Conservation (phyloP, 2,888 invertebrate species). For the Proisotoma minuta region DNA sequence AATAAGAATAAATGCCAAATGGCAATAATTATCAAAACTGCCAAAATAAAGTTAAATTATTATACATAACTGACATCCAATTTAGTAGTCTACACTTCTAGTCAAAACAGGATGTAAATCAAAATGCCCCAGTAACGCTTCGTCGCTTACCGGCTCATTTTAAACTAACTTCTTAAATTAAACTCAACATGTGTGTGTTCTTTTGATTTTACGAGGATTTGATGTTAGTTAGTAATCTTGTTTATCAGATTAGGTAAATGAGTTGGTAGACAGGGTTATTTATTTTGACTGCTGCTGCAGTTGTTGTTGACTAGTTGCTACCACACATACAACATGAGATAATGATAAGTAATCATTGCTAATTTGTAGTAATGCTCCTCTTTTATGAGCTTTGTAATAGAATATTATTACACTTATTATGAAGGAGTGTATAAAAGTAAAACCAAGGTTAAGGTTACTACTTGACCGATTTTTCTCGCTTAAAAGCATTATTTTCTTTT, state of each 20-base stretch:
- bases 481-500: not conserved
- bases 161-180: not conserved
- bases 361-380: conserved; percentile 13
- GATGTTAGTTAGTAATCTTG: too few relatives aligned
- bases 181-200: not conserved
- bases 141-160: too few relatives aligned
- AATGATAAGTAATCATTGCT: conserved; percentile 14
- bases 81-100: not conserved
- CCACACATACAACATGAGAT: not conserved
- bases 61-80: too few relatives aligned
- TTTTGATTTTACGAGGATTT: not conserved
- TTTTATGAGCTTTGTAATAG: conserved; percentile 16
- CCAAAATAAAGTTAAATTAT: too few relatives aligned
- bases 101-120: too few relatives aligned
- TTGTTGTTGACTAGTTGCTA: not conserved
- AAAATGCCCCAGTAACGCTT: too few relatives aligned
- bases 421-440: not conserved
- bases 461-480: too few relatives aligned
- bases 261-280: conserved; percentile 1
- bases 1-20: too few relatives aligned
- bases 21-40: too few relatives aligned
- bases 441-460: conserved; percentile 3
- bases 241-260: too few relatives aligned
- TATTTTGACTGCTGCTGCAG: not conserved
- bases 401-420: conserved; percentile 10